These are phyloP conservation scores for Brienomyrus longianalis DNA, from an alignment of 2,113 vertebrate genomes.

Conservation along the genomic window DNA sequence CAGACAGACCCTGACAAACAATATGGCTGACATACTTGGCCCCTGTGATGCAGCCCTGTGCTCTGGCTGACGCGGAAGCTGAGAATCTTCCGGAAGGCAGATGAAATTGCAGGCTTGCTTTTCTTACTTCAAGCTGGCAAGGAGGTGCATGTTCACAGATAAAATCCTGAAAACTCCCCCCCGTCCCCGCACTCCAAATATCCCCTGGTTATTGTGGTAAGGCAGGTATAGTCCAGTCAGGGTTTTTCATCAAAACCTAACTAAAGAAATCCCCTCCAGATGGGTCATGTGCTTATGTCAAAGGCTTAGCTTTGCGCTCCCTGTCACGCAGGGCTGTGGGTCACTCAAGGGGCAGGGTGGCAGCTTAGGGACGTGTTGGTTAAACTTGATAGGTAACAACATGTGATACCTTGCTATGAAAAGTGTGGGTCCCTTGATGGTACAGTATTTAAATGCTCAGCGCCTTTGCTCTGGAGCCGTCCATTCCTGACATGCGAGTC, in stretches of 20 bases:
- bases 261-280: background rate
- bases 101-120: slow-evolving; percentile 14
- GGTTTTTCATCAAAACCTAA: background rate
- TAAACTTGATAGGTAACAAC: background rate
- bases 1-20: background rate
- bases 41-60: background rate
- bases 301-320: background rate
- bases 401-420: background rate
- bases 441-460: background rate
- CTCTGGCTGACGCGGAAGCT: background rate
- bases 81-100: background rate
- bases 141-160: background rate
- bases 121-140: background rate
- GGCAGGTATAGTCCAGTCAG: background rate
- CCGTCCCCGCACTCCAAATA: background rate
- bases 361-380: background rate
- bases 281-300: background rate
- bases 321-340: background rate
- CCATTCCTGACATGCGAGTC: background rate
- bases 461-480: too few relatives aligned
- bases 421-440: background rate
- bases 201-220: background rate
- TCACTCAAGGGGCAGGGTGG: background rate
- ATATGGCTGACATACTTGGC: background rate
- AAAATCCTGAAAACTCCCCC: background rate